A percentile compares a stretch with the other conserved stretches of the same genome.
phyloP scores from a whole-genome alignment of 1,140 invertebrate species.

The Lerema accius region DNA sequence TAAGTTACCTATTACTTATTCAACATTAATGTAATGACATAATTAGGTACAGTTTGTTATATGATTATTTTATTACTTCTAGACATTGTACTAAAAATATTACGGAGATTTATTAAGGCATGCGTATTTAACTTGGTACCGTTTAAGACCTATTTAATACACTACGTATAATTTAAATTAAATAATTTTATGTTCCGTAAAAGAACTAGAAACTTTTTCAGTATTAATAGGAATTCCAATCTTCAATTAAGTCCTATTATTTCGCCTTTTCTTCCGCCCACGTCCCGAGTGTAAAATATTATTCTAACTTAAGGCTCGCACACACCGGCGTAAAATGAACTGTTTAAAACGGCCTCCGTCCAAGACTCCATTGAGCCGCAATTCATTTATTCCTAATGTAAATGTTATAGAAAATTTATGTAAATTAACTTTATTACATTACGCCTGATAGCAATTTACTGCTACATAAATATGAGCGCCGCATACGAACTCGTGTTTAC shows the following conservation, averaged over 20 bases:
- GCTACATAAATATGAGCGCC: slow-evolving; percentile 71
- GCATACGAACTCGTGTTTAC: slow-evolving; percentile 58
- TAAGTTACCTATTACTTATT: no score
- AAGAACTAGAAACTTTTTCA: no score
- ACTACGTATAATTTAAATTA: no score
- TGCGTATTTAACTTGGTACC: no score
- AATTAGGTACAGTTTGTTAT: no score
- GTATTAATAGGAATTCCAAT: no score
- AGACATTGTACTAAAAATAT: no score
- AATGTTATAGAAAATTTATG: slow-evolving; percentile 82
- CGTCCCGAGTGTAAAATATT: slow-evolving; percentile 45
- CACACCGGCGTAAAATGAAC: slow-evolving; percentile 43
- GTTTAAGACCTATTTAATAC: no score
- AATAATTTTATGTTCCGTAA: no score
- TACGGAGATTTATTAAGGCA: no score
- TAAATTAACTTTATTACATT: slow-evolving; percentile 80
- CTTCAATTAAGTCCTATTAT: slow-evolving; percentile 17
- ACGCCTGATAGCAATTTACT: slow-evolving; percentile 73
- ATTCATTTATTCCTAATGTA: slow-evolving; percentile 80
- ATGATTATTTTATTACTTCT: no score
- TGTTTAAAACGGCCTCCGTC: slow-evolving; percentile 31
- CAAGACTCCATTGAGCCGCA: slow-evolving; percentile 51
- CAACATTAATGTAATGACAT: no score
- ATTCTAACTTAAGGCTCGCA: slow-evolving; percentile 43
- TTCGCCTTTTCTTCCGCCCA: slow-evolving; percentile 15